These are phyloP conservation scores for Chunga burmeisteri DNA, from an alignment of 2,113 vertebrate genomes.

Conservation along the genomic window DNA sequence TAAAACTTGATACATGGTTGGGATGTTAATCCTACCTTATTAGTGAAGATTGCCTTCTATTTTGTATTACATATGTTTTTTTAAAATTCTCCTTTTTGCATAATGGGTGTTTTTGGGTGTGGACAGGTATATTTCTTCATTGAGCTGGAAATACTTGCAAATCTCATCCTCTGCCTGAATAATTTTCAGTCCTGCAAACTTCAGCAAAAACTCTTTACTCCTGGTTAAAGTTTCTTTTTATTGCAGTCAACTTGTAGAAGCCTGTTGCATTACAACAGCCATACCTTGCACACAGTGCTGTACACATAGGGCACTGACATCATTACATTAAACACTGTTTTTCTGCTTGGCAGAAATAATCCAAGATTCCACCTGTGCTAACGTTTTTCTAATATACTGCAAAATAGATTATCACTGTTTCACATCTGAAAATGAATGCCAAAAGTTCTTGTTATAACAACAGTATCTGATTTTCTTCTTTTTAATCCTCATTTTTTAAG, in stretches of 20 bases:
- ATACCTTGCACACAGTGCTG: neutral
- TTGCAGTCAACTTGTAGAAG: neutral
- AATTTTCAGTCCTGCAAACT: neutral
- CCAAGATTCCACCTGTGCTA: neutral
- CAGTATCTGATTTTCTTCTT: neutral
- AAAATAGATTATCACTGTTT: neutral
- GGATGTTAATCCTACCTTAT: neutral
- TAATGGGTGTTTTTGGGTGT: neutral
- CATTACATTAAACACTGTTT: neutral
- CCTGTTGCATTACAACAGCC: neutral
- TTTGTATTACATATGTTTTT: neutral
- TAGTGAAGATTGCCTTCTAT: neutral
- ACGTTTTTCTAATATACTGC: neutral
- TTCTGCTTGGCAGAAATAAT: neutral
- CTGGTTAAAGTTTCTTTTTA: neutral
- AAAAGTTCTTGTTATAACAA: neutral
- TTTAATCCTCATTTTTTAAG: neutral
- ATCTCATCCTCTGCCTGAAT: neutral
- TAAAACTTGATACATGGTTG: neutral
- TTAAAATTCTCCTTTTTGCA: neutral
- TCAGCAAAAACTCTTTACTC: neutral
- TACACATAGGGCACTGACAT: neutral
- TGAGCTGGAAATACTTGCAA: neutral
- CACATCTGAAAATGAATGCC: neutral
- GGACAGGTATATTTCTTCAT: neutral